phyloP scores from a whole-genome alignment of 2,888 invertebrate species.

The Lampropteryx suffumata region DNA sequence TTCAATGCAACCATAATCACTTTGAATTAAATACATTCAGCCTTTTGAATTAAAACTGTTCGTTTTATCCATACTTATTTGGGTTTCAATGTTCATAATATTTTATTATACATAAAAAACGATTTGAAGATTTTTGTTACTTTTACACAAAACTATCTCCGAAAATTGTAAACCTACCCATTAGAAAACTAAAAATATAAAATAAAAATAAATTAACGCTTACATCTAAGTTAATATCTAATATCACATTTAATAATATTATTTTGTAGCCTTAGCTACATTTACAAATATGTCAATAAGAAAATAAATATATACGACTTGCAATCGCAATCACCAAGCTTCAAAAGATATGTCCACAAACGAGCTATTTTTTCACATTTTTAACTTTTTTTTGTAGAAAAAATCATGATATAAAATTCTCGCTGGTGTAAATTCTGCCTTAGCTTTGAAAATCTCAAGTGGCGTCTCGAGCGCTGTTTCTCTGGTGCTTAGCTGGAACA shows the following conservation, averaged over 20 bases:
- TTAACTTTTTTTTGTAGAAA: neutral
- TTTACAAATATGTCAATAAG: constrained; percentile 6
- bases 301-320: neutral
- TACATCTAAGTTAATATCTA: constrained; percentile 59
- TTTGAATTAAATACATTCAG: too few species aligned
- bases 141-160: neutral
- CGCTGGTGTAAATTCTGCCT: constrained; percentile 12
- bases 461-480: constrained; percentile 71
- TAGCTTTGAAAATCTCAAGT: constrained; percentile 52
- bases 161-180: constrained; percentile 7
- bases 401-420: neutral
- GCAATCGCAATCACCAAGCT: neutral
- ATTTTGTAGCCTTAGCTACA: constrained; percentile 30
- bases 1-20: too few species aligned
- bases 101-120: too few species aligned
- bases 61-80: too few species aligned
- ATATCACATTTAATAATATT: constrained; percentile 70
- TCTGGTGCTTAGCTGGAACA: constrained; percentile 78
- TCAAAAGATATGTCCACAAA: neutral
- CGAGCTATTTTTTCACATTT: neutral
- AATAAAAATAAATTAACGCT: constrained; percentile 69
- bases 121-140: too few species aligned
- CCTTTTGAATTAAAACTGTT: too few species aligned
- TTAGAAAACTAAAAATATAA: constrained; percentile 29
- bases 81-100: too few species aligned